Evolutionary conservation across 2,113 vertebrate genomes (phyloP).

Genomic region (Myrmophylax atrothorax): DNA sequence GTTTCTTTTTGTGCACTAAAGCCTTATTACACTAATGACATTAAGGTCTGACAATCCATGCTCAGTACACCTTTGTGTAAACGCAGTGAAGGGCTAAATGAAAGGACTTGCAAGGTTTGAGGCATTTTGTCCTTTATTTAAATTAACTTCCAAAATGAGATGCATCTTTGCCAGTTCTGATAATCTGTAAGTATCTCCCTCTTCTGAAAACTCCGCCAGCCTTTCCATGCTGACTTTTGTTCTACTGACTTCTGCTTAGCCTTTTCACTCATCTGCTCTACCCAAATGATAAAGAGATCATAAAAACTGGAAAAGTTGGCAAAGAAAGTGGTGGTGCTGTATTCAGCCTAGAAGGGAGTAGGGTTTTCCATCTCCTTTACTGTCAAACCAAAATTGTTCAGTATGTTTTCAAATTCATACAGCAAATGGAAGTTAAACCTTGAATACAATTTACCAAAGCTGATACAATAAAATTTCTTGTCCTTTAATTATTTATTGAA

Average conservation of each 20-base stretch:
- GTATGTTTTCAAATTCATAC: background rate
- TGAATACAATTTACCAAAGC: background rate
- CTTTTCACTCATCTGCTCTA: background rate
- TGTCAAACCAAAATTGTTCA: background rate
- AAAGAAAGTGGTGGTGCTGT: background rate
- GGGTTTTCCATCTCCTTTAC: background rate
- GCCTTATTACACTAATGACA: constrained; percentile 15
- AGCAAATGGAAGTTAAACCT: background rate
- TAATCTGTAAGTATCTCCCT: background rate
- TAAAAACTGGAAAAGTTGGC: background rate
- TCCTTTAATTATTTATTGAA: background rate
- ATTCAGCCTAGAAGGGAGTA: background rate
- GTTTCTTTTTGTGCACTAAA: constrained; percentile 27
- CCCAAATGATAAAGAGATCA: background rate
- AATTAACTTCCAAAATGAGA: background rate
- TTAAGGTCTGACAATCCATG: constrained; percentile 20
- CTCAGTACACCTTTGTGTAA: constrained; percentile 7
- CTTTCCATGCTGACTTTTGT: background rate
- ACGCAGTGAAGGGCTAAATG: background rate
- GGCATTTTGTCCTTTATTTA: background rate
- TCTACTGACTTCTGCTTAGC: background rate
- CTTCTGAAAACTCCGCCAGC: background rate
- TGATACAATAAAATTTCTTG: background rate
- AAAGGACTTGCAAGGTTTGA: background rate
- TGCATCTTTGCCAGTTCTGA: background rate